Conservation (phyloP, 1,140 invertebrate genomes). For the Drosophila tristis region DNA sequence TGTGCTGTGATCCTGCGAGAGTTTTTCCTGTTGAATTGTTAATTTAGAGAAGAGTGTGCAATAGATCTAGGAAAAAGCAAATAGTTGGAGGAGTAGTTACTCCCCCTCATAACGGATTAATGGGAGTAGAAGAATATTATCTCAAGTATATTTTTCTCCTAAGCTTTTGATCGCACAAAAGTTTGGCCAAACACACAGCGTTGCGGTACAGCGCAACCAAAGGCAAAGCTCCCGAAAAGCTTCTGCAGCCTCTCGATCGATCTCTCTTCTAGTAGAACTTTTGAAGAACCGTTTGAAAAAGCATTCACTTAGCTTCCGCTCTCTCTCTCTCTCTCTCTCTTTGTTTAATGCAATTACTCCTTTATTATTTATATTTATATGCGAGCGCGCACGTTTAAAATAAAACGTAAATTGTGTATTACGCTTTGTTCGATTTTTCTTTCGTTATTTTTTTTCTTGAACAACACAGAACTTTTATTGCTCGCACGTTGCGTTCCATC, state of each 20-base stretch:
- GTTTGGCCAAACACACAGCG: slow-evolving; percentile 24
- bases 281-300: neutral
- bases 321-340: neutral
- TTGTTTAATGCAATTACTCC: slow-evolving; percentile 48
- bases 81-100: no score
- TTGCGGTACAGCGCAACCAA: neutral
- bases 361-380: slow-evolving; percentile 37
- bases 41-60: no score
- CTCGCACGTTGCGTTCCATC: slow-evolving; percentile 38
- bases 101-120: no score
- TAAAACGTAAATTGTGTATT: slow-evolving; percentile 54
- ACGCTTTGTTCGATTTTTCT: slow-evolving; percentile 54
- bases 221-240: slow-evolving; percentile 1
- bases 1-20: no score
- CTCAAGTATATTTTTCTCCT: neutral
- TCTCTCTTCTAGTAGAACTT: slow-evolving; percentile 17
- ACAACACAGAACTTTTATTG: slow-evolving; percentile 41
- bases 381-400: slow-evolving; percentile 40
- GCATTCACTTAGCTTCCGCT: slow-evolving; percentile 17
- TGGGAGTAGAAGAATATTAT: no score
- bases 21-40: no score
- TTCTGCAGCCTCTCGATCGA: slow-evolving; percentile 1
- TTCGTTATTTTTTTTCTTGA: slow-evolving; percentile 18
- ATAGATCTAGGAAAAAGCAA: no score
- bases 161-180: slow-evolving; percentile 14